Percentiles rank a stretch among this genome's conserved stretches.
These are phyloP conservation scores for Drosophila multiciliata DNA, from an alignment of 2,888 invertebrate species.

Conservation along the genomic window DNA sequence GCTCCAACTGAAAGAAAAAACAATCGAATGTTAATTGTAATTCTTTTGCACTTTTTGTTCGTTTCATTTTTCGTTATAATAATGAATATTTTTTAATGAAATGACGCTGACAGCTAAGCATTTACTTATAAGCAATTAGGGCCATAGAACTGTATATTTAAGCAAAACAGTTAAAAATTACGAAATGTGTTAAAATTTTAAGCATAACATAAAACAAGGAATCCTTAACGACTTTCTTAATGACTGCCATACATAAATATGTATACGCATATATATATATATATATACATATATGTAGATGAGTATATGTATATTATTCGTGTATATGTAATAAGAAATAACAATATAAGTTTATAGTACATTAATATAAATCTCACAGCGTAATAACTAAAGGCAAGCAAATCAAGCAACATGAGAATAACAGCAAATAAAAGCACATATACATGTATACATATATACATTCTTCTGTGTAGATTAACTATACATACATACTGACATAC, in stretches of 20 bases:
- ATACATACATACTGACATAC: neutral
- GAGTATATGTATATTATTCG: slow-evolving; percentile 4
- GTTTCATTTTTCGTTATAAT: slow-evolving; percentile 6
- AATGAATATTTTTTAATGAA: slow-evolving; percentile 41
- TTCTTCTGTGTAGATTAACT: slow-evolving; percentile 12
- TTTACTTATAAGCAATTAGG: slow-evolving; percentile 63
- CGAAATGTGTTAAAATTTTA: slow-evolving; percentile 45
- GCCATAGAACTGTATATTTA: slow-evolving; percentile 58
- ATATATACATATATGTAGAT: slow-evolving; percentile 14
- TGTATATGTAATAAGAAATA: slow-evolving; percentile 24
- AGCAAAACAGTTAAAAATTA: slow-evolving; percentile 21
- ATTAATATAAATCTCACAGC: slow-evolving; percentile 14
- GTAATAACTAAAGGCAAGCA: slow-evolving; percentile 7
- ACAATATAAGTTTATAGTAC: slow-evolving; percentile 19
- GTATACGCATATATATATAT: slow-evolving; percentile 32
- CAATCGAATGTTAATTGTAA: slow-evolving; percentile 30
- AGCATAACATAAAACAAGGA: slow-evolving; percentile 56
- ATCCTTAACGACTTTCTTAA: slow-evolving; percentile 81
- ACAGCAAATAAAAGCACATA: slow-evolving; percentile 28
- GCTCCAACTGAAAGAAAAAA: slow-evolving; percentile 14
- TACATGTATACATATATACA: slow-evolving; percentile 13
- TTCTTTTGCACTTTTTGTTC: slow-evolving; percentile 1
- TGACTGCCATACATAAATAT: slow-evolving; percentile 75
- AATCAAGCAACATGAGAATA: slow-evolving; percentile 14
- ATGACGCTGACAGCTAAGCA: slow-evolving; percentile 48